Conservation (phyloP, 2,113 vertebrate genomes). For the Cinclus mexicanus region DNA sequence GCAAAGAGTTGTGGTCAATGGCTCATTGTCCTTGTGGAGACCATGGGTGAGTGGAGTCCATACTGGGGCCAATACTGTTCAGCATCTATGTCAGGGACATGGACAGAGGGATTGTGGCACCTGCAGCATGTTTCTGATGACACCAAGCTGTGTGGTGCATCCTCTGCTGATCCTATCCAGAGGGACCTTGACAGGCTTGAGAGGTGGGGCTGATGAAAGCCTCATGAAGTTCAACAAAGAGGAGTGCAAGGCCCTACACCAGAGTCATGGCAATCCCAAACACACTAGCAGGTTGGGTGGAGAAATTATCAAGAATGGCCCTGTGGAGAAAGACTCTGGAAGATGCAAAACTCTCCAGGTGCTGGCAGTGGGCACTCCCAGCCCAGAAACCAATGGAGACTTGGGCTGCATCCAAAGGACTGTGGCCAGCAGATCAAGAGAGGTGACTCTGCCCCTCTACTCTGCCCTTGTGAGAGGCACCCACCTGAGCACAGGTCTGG, state of each 20-base stretch:
- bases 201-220: neutral
- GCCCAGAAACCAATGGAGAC: neutral
- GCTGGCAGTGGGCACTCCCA: neutral
- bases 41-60: rapidly evolving
- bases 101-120: neutral
- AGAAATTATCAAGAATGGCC: neutral
- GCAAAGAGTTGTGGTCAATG: neutral
- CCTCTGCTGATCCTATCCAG: neutral
- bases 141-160: neutral
- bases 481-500: neutral
- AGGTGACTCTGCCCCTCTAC: neutral
- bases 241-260: neutral
- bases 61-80: neutral
- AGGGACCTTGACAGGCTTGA: neutral
- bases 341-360: neutral
- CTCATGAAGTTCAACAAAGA: neutral
- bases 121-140: neutral
- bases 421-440: neutral
- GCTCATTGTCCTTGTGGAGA: neutral
- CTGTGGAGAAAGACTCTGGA: neutral
- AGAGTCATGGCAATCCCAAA: neutral
- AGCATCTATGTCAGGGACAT: neutral
- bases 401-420: neutral
- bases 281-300: neutral
- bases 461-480: neutral